phyloP scores from a whole-genome alignment of 2,113 vertebrate species.

The Herpetotheres cachinnans region DNA sequence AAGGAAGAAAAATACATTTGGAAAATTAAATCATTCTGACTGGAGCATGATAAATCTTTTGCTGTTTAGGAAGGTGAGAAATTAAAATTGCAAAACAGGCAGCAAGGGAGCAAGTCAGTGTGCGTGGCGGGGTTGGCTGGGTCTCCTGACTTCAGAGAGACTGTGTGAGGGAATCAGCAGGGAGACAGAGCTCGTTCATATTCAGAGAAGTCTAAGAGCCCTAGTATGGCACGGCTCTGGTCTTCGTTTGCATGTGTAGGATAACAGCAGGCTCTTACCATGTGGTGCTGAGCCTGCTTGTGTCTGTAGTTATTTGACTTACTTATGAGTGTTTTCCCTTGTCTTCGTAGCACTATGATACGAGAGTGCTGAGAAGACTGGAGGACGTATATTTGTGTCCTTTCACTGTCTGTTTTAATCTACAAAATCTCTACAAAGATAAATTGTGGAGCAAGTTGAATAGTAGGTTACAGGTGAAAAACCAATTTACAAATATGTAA shows the following conservation, averaged over 20 bases:
- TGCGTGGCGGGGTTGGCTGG: not conserved
- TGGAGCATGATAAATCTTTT: slow-evolving; percentile 52
- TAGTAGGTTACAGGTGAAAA: not conserved
- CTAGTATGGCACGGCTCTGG: not conserved
- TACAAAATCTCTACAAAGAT: not conserved
- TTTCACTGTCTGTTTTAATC: not conserved
- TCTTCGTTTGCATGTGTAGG: not conserved
- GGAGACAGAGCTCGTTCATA: not conserved
- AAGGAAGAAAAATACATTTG: slow-evolving; percentile 1
- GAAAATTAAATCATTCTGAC: slow-evolving; percentile 73
- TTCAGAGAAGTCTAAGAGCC: not conserved
- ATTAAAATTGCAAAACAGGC: slow-evolving; percentile 71
- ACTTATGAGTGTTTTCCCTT: not conserved
- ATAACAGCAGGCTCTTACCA: not conserved
- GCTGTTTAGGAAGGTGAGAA: slow-evolving; percentile 69
- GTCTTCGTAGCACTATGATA: not conserved
- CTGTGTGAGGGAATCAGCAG: not conserved
- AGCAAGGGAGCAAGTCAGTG: not conserved
- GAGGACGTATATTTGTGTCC: not conserved
- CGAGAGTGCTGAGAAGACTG: not conserved
- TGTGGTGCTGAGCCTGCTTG: not conserved
- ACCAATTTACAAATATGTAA: not conserved
- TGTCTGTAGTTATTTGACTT: not conserved
- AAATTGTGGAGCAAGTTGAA: not conserved
- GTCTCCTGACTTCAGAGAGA: not conserved